Percentiles rank a stretch among this genome's conserved stretches.
Conservation (phyloP, 2,797 vertebrate genomes). For the Tolypeutes matacus region DNA sequence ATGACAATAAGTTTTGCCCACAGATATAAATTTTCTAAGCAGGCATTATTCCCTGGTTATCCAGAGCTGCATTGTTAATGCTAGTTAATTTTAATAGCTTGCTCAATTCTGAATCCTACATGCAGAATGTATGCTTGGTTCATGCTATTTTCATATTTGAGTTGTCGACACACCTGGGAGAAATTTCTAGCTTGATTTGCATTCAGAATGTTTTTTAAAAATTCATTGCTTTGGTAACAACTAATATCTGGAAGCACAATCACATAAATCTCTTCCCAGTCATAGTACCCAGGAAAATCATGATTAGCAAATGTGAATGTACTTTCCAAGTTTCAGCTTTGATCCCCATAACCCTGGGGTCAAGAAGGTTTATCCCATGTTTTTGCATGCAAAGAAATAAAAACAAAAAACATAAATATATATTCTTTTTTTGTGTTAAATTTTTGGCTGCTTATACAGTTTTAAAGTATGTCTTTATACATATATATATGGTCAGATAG, state of each 20-base stretch:
- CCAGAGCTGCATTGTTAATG: background rate
- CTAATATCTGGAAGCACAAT: background rate
- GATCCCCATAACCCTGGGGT: background rate
- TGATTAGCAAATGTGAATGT: background rate
- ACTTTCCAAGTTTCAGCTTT: background rate
- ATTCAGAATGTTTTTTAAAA: background rate
- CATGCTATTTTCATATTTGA: slow-evolving; percentile 29
- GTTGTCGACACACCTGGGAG: background rate
- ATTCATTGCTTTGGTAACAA: background rate
- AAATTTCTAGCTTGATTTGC: slow-evolving; percentile 36
- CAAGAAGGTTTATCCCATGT: background rate
- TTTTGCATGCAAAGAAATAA: slow-evolving; percentile 44
- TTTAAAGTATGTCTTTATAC: background rate
- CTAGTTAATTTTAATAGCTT: slow-evolving; percentile 60
- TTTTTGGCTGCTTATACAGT: background rate
- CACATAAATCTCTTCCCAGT: slow-evolving; percentile 24
- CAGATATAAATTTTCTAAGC: background rate
- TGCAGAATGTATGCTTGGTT: background rate
- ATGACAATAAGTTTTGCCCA: background rate
- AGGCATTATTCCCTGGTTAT: slow-evolving; percentile 41
- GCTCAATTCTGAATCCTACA: background rate
- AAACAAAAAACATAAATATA: background rate
- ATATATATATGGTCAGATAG: background rate
- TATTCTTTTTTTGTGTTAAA: background rate
- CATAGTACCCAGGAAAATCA: background rate